These are phyloP conservation scores for Epinephelus lanceolatus DNA, from an alignment of 2,113 vertebrate genomes.

Conservation along the genomic window DNA sequence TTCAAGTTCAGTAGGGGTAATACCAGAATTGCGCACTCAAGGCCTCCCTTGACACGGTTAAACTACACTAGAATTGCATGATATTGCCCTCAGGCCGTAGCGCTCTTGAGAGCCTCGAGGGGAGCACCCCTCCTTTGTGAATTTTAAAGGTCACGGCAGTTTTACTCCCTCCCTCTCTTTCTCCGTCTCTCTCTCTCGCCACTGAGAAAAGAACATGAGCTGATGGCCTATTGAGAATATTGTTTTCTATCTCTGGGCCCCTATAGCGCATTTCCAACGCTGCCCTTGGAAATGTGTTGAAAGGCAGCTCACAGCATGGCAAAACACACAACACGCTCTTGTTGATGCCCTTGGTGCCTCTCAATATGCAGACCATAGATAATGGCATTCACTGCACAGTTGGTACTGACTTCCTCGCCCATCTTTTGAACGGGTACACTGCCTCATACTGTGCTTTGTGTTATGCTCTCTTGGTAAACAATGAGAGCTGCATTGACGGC, in stretches of 20 bases:
- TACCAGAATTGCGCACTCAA: constrained; percentile 38
- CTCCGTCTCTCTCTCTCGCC: constrained; percentile 8
- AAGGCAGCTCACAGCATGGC: constrained; percentile 74
- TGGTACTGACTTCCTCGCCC: constrained; percentile 66
- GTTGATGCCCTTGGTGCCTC: constrained; percentile 77
- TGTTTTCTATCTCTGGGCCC: constrained; percentile 73
- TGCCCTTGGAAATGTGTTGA: constrained; percentile 75
- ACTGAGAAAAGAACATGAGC: constrained; percentile 73
- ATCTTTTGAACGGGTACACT: constrained; percentile 60
- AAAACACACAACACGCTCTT: constrained; percentile 76
- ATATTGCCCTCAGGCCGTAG: constrained; percentile 57
- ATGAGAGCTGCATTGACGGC: constrained; percentile 46
- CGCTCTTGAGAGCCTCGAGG: constrained; percentile 54
- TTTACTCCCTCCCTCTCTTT: constrained; percentile 39
- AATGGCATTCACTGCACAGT: constrained; percentile 73
- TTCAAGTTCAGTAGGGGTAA: constrained; percentile 41
- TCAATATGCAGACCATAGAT: constrained; percentile 75
- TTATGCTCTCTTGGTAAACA: constrained; percentile 62
- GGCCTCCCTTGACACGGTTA: constrained; percentile 61
- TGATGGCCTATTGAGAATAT: constrained; percentile 76
- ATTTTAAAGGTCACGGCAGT: constrained; percentile 80
- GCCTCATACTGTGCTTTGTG: constrained; percentile 70
- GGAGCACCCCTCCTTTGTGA: constrained; percentile 68
- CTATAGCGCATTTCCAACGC: constrained; percentile 69
- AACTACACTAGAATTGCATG: constrained; percentile 64